Evolutionary conservation across 2,797 vertebrate species (phyloP).

Genomic region (Phalloptychus januarius): DNA sequence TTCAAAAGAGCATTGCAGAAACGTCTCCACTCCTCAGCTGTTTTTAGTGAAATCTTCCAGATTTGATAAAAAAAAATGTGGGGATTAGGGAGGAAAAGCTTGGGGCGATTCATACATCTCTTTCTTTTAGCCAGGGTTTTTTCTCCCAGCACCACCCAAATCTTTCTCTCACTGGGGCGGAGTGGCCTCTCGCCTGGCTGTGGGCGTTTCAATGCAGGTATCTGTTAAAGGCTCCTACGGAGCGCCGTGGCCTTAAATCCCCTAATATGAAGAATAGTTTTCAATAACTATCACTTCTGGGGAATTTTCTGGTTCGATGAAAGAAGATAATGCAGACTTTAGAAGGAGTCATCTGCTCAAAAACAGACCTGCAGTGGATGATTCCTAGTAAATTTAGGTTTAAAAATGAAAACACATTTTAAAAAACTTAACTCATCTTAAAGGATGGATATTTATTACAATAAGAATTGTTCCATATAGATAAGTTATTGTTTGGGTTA

Average conservation of each 20-base stretch:
- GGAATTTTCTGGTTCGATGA: constrained; percentile 40
- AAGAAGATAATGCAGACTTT: constrained; percentile 27
- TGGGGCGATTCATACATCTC: constrained; percentile 51
- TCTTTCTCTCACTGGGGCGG: constrained; percentile 33
- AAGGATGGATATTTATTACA: neutral
- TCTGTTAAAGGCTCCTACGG: constrained; percentile 49
- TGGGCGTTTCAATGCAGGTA: constrained; percentile 62
- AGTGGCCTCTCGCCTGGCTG: constrained; percentile 53
- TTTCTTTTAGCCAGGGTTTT: constrained; percentile 45
- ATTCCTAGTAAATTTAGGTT: constrained; percentile 12
- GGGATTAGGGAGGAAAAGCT: constrained; percentile 63
- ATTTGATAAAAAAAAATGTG: constrained; percentile 51
- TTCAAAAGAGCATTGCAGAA: constrained; percentile 47
- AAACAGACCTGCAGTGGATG: constrained; percentile 17
- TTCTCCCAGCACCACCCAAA: constrained; percentile 22
- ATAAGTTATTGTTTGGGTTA: neutral
- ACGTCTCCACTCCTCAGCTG: constrained; percentile 60
- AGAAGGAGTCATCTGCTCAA: constrained; percentile 21
- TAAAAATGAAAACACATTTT: neutral
- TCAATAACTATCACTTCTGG: constrained; percentile 47
- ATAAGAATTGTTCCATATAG: neutral
- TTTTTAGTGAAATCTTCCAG: constrained; percentile 53
- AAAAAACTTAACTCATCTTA: neutral
- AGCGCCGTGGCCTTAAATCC: constrained; percentile 23
- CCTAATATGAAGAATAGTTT: constrained; percentile 36